Conservation (phyloP, 2,888 invertebrate genomes). For the Pseudeuparius sepicola region DNA sequence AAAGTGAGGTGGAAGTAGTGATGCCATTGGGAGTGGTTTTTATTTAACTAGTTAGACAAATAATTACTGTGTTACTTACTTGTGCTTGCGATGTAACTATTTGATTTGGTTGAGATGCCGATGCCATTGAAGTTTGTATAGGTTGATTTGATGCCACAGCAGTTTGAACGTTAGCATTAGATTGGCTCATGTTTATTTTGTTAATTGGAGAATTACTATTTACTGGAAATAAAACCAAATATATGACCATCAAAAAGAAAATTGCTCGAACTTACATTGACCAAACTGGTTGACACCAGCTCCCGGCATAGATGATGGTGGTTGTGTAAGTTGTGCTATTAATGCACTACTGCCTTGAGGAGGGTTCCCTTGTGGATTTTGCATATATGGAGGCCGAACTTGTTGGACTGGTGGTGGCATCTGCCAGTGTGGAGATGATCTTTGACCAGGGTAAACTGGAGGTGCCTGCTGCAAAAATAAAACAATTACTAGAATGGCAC, state of each 20-base stretch:
- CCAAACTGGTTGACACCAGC: slow-evolving; percentile 40
- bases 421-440: slow-evolving; percentile 45
- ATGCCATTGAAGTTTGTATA: slow-evolving; percentile 29
- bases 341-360: slow-evolving; percentile 45
- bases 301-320: slow-evolving; percentile 43
- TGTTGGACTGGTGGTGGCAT: slow-evolving; percentile 51
- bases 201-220: slow-evolving; percentile 30
- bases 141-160: slow-evolving; percentile 31
- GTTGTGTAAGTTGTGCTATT: slow-evolving; percentile 49
- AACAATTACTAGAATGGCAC: too few species aligned
- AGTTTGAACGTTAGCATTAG: slow-evolving; percentile 35
- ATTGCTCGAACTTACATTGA: slow-evolving; percentile 34
- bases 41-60: too few species aligned
- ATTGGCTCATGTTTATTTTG: slow-evolving; percentile 26
- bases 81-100: slow-evolving; percentile 32
- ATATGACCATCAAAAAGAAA: too few species aligned
- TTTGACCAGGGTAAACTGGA: too few species aligned
- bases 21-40: too few species aligned
- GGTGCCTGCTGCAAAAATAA: too few species aligned
- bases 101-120: slow-evolving; percentile 31
- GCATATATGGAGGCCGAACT: slow-evolving; percentile 32
- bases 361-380: slow-evolving; percentile 30
- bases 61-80: too few species aligned
- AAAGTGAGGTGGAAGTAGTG: too few species aligned
- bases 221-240: slow-evolving; percentile 27